Evolutionary conservation across 1,140 invertebrate species (phyloP).

Genomic region (Chlorops oryzae): DNA sequence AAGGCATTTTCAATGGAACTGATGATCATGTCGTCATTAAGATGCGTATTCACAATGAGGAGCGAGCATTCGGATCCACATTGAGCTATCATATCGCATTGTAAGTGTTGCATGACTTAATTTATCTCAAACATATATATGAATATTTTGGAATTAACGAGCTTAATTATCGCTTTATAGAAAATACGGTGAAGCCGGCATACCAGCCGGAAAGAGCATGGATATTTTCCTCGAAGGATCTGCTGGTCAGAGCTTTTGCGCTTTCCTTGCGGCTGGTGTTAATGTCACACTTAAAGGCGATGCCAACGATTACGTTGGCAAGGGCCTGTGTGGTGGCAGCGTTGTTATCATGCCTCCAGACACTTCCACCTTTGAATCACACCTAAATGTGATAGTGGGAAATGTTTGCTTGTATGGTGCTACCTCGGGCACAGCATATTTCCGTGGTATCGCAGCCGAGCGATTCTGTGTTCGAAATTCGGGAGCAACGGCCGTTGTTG

Average conservation of each 20-base stretch:
- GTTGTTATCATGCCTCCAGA: slow-evolving; percentile 92
- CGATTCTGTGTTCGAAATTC: slow-evolving; percentile 97
- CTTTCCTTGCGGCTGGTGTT: slow-evolving; percentile 90
- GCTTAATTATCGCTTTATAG: slow-evolving; percentile 48
- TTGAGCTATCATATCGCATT: slow-evolving; percentile 90
- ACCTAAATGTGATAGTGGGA: slow-evolving; percentile 94
- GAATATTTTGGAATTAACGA: not conserved
- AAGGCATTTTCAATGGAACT: slow-evolving; percentile 68
- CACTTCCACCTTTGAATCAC: slow-evolving; percentile 74
- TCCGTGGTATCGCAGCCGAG: slow-evolving; percentile 95
- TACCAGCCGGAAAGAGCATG: slow-evolving; percentile 76
- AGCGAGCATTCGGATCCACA: slow-evolving; percentile 87
- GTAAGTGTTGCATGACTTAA: slow-evolving; percentile 52
- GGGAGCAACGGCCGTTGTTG: slow-evolving; percentile 83
- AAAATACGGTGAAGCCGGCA: slow-evolving; percentile 80
- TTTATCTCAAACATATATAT: no score
- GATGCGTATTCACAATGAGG: slow-evolving; percentile 85
- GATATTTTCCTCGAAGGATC: slow-evolving; percentile 84
- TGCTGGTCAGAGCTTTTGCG: slow-evolving; percentile 98
- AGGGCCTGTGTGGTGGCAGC: slow-evolving; percentile 90
- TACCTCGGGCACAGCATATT: slow-evolving; percentile 88
- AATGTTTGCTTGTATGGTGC: slow-evolving; percentile 98
- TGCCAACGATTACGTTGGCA: slow-evolving; percentile 97
- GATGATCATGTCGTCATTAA: slow-evolving; percentile 64
- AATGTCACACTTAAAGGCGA: slow-evolving; percentile 91